phyloP scores from a whole-genome alignment of 2,888 invertebrate species.

The Netelia melanura region DNA sequence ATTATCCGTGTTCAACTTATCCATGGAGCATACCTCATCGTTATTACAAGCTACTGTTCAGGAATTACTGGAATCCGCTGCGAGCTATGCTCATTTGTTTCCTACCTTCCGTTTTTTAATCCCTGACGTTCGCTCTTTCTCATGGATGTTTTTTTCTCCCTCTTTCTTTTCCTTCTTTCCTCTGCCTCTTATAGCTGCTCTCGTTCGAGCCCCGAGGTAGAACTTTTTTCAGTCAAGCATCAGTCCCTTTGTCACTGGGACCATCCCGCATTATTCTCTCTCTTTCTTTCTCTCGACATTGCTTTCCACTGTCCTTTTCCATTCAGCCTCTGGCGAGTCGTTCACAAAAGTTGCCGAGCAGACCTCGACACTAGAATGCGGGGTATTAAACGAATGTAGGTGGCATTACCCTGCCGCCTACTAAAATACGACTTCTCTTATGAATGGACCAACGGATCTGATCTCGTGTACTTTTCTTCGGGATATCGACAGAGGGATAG shows the following conservation, averaged over 20 bases:
- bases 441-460: not conserved
- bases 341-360: slow-evolving; percentile 43
- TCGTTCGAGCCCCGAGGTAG: slow-evolving; percentile 9
- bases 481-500: not conserved
- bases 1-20: slow-evolving; percentile 53
- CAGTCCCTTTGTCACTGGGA: slow-evolving; percentile 60
- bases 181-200: slow-evolving; percentile 1
- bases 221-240: slow-evolving; percentile 43
- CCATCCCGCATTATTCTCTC: slow-evolving; percentile 32
- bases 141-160: slow-evolving; percentile 15
- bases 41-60: slow-evolving; percentile 46
- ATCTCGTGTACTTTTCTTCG: slow-evolving; percentile 5
- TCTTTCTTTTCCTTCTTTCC: slow-evolving; percentile 19
- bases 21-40: slow-evolving; percentile 44
- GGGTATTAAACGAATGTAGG: slow-evolving; percentile 38
- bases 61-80: slow-evolving; percentile 68
- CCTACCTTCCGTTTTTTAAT: slow-evolving; percentile 72
- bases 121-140: slow-evolving; percentile 61
- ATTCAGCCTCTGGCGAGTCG: slow-evolving; percentile 47
- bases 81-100: slow-evolving; percentile 80
- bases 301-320: slow-evolving; percentile 39
- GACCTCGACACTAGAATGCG: slow-evolving; percentile 14
- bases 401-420: slow-evolving; percentile 46
- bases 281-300: slow-evolving; percentile 30
- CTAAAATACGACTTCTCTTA: slow-evolving; percentile 28